Percentiles rank a stretch among this genome's conserved stretches.
phyloP scores from a whole-genome alignment of 2,797 vertebrate species.

The Sardinella longiceps region DNA sequence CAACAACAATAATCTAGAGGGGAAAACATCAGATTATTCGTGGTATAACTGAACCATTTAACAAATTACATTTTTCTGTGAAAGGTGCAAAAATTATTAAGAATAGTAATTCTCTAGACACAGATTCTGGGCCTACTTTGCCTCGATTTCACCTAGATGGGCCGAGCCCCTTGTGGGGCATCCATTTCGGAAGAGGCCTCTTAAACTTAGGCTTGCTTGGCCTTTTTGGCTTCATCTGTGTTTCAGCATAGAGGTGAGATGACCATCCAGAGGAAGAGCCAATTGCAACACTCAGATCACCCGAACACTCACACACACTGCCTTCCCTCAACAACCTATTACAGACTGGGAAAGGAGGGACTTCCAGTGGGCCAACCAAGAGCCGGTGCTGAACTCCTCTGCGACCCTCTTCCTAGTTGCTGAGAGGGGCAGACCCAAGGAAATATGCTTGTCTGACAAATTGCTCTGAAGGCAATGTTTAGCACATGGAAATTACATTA shows the following conservation, averaged over 20 bases:
- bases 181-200: constrained; percentile 43
- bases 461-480: background rate
- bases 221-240: background rate
- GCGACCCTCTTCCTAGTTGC: background rate
- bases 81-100: background rate
- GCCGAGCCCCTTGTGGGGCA: background rate
- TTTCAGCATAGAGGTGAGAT: constrained; percentile 39
- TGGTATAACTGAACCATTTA: background rate
- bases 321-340: constrained; percentile 43
- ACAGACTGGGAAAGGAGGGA: constrained; percentile 56
- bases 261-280: constrained; percentile 38
- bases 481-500: background rate
- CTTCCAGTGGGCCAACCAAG: constrained; percentile 55
- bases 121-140: background rate
- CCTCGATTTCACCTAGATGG: background rate
- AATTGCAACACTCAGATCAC: constrained; percentile 36
- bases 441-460: background rate
- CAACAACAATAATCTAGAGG: background rate
- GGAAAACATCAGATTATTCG: background rate
- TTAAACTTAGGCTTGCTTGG: background rate
- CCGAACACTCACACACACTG: constrained; percentile 28
- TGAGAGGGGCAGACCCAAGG: constrained; percentile 1
- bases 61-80: background rate
- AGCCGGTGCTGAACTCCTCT: constrained; percentile 21
- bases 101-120: background rate